Percentiles rank a stretch among this genome's conserved stretches.
Conservation (phyloP, 2,113 vertebrate species). For the Perognathus longimembris region DNA sequence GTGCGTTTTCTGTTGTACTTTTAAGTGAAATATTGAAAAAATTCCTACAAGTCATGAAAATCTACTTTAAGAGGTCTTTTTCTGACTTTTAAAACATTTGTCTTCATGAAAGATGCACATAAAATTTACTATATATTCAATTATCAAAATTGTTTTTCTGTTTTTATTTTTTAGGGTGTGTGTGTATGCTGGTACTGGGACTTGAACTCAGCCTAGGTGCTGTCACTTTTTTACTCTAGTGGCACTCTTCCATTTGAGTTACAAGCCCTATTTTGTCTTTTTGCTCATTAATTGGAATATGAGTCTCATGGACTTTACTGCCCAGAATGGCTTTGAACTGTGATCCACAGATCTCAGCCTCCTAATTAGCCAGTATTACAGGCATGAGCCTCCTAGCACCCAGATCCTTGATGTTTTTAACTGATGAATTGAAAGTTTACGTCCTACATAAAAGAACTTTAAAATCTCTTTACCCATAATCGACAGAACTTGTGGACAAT, state of each 20-base stretch:
- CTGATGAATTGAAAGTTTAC: neutral
- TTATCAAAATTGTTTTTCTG: neutral
- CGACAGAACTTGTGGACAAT: neutral
- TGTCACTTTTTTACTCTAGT: neutral
- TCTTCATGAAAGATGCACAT: neutral
- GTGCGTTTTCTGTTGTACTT: constrained; percentile 36
- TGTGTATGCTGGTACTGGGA: too few species aligned
- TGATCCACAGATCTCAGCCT: too few species aligned
- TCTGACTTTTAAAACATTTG: constrained; percentile 12
- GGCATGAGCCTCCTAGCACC: neutral
- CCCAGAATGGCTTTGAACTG: too few species aligned
- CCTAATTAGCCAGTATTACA: too few species aligned
- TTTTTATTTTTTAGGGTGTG: neutral
- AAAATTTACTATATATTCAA: neutral
- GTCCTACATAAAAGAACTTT: neutral
- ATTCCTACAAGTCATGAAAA: constrained; percentile 45
- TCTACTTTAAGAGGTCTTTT: constrained; percentile 2
- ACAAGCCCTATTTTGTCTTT: neutral
- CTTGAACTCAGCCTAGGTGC: neutral
- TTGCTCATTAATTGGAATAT: neutral
- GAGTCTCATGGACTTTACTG: too few species aligned
- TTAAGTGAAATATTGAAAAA: constrained; percentile 56
- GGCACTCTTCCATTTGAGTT: too few species aligned
- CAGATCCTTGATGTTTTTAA: neutral
- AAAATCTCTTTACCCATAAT: neutral